A percentile compares a stretch with the other conserved stretches of the same genome.
Conservation (phyloP, 2,888 invertebrate genomes). For the Drosophila kokeensis region DNA sequence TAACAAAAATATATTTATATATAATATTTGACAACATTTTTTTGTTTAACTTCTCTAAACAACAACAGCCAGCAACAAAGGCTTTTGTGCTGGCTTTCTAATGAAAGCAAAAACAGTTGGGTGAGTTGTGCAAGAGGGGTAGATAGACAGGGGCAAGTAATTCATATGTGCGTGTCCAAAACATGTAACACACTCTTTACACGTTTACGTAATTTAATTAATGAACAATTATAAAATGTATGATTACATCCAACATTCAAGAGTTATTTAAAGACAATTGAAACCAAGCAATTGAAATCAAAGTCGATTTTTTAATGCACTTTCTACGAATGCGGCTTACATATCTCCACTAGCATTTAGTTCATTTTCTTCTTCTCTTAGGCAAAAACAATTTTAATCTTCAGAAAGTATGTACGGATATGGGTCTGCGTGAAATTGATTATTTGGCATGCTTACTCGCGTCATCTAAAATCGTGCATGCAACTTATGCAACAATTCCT, state of each 20-base stretch:
- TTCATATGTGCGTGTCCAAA: conserved; percentile 57
- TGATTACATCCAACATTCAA: conserved; percentile 59
- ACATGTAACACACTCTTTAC: conserved; percentile 59
- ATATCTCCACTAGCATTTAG: background rate
- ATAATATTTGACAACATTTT: conserved; percentile 43
- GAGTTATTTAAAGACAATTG: conserved; percentile 33
- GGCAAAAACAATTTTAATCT: background rate
- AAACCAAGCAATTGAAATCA: conserved; percentile 23
- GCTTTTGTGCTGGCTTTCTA: conserved; percentile 66
- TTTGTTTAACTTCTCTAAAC: conserved; percentile 37
- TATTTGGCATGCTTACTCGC: background rate
- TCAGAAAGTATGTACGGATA: background rate
- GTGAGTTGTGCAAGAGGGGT: conserved; percentile 13
- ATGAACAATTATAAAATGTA: conserved; percentile 61
- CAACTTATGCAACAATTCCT: conserved; percentile 35
- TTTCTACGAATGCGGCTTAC: conserved; percentile 5
- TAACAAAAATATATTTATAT: conserved; percentile 45
- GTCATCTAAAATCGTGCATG: conserved; percentile 2
- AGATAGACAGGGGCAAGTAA: conserved; percentile 5
- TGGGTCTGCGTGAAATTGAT: background rate
- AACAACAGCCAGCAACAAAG: conserved; percentile 43
- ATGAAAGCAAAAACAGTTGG: conserved; percentile 63
- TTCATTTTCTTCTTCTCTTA: background rate
- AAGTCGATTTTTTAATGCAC: conserved; percentile 37
- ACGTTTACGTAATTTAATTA: conserved; percentile 76